Evolutionary conservation across 2,797 vertebrate species (phyloP).

Genomic region (Arrhamphus sclerolepis): DNA sequence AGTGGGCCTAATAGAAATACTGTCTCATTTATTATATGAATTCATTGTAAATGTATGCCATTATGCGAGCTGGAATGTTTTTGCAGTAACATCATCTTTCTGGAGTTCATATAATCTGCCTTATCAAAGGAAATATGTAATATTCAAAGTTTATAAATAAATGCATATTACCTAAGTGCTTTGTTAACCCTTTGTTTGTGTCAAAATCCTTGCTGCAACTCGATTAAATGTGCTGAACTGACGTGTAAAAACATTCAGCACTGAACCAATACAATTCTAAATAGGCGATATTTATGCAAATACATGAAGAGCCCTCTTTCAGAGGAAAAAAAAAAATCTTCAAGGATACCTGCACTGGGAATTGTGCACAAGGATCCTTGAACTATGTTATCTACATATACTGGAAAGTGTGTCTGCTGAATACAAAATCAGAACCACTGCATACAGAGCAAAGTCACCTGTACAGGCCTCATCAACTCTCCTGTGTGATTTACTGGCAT

Average conservation of each 20-base stretch:
- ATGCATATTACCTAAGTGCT: constrained; percentile 61
- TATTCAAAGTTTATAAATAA: constrained; percentile 76
- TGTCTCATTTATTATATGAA: constrained; percentile 53
- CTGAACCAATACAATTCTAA: background rate
- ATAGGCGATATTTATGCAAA: constrained; percentile 9
- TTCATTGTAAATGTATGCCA: constrained; percentile 69
- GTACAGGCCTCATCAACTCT: constrained; percentile 8
- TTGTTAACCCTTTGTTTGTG: constrained; percentile 53
- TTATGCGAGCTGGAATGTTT: constrained; percentile 72
- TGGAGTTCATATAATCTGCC: constrained; percentile 73
- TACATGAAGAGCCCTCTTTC: constrained; percentile 13
- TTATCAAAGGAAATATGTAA: constrained; percentile 68
- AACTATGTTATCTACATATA: background rate
- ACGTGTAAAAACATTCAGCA: background rate
- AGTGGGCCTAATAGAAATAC: constrained; percentile 61
- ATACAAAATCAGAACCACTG: constrained; percentile 22
- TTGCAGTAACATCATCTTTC: constrained; percentile 68
- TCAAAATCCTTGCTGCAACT: constrained; percentile 14
- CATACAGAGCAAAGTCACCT: constrained; percentile 10
- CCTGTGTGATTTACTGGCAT: constrained; percentile 34
- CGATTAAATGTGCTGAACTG: background rate
- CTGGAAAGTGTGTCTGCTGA: background rate
- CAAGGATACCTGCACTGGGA: background rate
- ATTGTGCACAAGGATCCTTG: background rate
- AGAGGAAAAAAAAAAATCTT: constrained; percentile 27